These are phyloP conservation scores for Drosophila hawaiiensis DNA, from an alignment of 2,888 invertebrate species.

Conservation along the genomic window DNA sequence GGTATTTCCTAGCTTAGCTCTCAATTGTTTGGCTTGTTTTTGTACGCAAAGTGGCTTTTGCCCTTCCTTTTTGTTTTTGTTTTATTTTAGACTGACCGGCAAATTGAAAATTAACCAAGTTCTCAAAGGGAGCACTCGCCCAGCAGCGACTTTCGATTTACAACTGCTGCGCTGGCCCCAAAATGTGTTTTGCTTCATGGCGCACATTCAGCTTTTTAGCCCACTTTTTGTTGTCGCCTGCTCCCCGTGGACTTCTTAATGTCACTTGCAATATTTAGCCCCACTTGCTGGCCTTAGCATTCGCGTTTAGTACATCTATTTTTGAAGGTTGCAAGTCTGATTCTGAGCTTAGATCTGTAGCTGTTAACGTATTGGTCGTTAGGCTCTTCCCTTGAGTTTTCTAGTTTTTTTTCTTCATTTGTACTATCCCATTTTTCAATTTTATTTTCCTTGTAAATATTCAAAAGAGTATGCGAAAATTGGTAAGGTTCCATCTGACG, in stretches of 20 bases:
- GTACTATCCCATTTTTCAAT: background rate
- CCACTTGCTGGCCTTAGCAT: conserved; percentile 21
- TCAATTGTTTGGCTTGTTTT: background rate
- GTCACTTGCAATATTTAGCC: conserved; percentile 57
- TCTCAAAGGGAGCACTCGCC: conserved; percentile 24
- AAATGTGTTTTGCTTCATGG: conserved; percentile 39
- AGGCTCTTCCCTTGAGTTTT: background rate
- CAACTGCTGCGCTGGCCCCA: conserved; percentile 26
- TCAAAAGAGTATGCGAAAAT: conserved; percentile 23
- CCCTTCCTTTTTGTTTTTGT: conserved; percentile 18
- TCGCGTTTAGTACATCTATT: conserved; percentile 21
- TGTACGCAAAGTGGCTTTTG: conserved; percentile 21
- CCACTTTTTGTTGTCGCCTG: conserved; percentile 18
- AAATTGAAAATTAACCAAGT: conserved; percentile 74
- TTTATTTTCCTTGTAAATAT: background rate
- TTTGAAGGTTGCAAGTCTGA: conserved; percentile 15
- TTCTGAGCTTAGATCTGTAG: background rate
- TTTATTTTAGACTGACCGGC: conserved; percentile 36
- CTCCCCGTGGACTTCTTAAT: conserved; percentile 62
- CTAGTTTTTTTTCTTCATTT: too few species aligned
- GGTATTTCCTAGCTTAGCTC: background rate
- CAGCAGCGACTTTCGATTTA: conserved; percentile 44
- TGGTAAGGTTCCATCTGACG: background rate
- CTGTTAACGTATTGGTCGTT: background rate
- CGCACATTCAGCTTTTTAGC: conserved; percentile 19